phyloP scores from a whole-genome alignment of 2,113 vertebrate species.

The Gymnocephalus cernua region DNA sequence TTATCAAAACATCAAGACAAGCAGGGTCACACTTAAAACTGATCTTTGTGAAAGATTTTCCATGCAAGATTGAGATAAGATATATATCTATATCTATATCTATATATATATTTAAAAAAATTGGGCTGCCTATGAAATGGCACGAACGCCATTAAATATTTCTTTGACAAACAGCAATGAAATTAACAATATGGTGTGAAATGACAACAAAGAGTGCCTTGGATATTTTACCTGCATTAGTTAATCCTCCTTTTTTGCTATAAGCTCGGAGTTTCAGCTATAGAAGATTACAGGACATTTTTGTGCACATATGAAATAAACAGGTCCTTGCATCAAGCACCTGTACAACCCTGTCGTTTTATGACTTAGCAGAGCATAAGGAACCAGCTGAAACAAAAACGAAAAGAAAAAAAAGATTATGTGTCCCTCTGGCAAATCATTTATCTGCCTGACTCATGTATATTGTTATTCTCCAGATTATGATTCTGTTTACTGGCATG shows the following conservation, averaged over 20 bases:
- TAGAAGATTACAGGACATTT: slow-evolving; percentile 79
- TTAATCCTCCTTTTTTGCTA: slow-evolving; percentile 92
- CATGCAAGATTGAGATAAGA: slow-evolving; percentile 86
- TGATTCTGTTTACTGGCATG: slow-evolving; percentile 87
- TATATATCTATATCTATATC: slow-evolving; percentile 34
- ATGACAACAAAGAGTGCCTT: slow-evolving; percentile 95
- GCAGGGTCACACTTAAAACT: slow-evolving; percentile 86
- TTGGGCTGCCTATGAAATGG: slow-evolving; percentile 84
- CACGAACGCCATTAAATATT: slow-evolving; percentile 87
- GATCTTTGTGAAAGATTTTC: slow-evolving; percentile 85
- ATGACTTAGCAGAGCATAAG: slow-evolving; percentile 86
- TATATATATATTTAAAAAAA: slow-evolving; percentile 68
- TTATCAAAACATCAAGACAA: slow-evolving; percentile 90
- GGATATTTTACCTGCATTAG: slow-evolving; percentile 90
- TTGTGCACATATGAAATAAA: slow-evolving; percentile 77
- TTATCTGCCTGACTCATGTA: slow-evolving; percentile 85
- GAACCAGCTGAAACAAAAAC: slow-evolving; percentile 78
- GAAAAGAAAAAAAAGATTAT: slow-evolving; percentile 49
- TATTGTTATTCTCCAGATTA: slow-evolving; percentile 80
- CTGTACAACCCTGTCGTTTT: slow-evolving; percentile 78
- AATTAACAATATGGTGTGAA: slow-evolving; percentile 91
- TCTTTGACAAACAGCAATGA: slow-evolving; percentile 83
- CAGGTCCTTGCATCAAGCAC: slow-evolving; percentile 88
- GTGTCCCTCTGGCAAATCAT: slow-evolving; percentile 91
- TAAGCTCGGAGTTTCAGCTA: slow-evolving; percentile 88